phyloP scores from a whole-genome alignment of 2,888 invertebrate species.

The Euzophera pinguis region DNA sequence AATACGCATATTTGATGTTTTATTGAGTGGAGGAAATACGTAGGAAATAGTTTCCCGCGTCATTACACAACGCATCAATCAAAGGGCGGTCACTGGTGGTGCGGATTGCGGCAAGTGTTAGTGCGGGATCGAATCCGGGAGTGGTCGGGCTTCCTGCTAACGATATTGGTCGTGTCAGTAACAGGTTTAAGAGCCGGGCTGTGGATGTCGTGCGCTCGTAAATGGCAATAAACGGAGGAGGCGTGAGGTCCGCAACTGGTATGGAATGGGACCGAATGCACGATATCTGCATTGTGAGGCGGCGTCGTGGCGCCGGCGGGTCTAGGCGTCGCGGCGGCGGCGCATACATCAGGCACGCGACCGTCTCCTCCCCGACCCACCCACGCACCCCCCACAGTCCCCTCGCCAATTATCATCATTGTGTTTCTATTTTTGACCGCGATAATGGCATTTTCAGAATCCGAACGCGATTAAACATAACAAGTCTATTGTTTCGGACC shows the following conservation, averaged over 20 bases:
- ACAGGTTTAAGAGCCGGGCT: slow-evolving; percentile 12
- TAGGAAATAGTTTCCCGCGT: slow-evolving; percentile 76
- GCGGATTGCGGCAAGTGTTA: slow-evolving; percentile 43
- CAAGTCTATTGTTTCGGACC: slow-evolving; percentile 11
- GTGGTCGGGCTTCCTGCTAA: background rate
- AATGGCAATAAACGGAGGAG: slow-evolving; percentile 42
- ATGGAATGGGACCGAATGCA: slow-evolving; percentile 51
- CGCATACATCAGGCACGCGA: slow-evolving; percentile 77
- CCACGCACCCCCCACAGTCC: slow-evolving; percentile 27
- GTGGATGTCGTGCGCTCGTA: slow-evolving; percentile 42
- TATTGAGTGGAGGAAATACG: slow-evolving; percentile 77
- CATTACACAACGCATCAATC: slow-evolving; percentile 76
- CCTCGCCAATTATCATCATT: slow-evolving; percentile 62
- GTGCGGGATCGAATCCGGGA: slow-evolving; percentile 35
- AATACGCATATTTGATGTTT: slow-evolving; percentile 77
- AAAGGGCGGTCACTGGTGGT: slow-evolving; percentile 48
- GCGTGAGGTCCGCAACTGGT: slow-evolving; percentile 43
- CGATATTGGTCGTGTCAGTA: slow-evolving; percentile 13
- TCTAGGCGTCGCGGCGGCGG: slow-evolving; percentile 73
- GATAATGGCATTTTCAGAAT: slow-evolving; percentile 39
- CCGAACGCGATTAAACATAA: slow-evolving; percentile 20
- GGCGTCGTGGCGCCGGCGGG: slow-evolving; percentile 73
- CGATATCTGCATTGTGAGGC: slow-evolving; percentile 75
- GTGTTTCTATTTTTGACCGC: slow-evolving; percentile 54
- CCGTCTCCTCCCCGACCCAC: slow-evolving; percentile 33